Evolutionary conservation across 1,140 invertebrate genomes (phyloP).

Genomic region (Chrysopa pallens): DNA sequence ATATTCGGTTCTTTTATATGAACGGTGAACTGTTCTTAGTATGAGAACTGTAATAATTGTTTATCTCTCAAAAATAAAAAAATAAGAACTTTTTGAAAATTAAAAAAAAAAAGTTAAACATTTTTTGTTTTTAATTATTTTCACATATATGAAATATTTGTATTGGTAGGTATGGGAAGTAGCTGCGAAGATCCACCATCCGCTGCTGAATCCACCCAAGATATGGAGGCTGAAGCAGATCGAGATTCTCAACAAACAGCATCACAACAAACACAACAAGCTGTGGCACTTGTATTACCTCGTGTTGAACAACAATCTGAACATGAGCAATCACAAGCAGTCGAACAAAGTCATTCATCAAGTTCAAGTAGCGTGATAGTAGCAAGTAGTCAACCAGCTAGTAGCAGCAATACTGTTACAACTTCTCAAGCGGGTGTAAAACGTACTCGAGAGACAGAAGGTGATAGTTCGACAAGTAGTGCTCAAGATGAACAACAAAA

Average conservation of each 20-base stretch:
- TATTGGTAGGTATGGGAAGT: slow-evolving; percentile 5
- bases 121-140: not conserved
- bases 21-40: no score
- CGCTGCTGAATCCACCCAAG: slow-evolving; percentile 4
- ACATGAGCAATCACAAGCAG: slow-evolving; percentile 9
- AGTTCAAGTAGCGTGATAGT: slow-evolving; percentile 18
- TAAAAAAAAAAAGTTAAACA: not conserved
- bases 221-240: slow-evolving; percentile 6
- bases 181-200: slow-evolving; percentile 9
- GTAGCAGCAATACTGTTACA: slow-evolving; percentile 36
- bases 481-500: slow-evolving; percentile 25
- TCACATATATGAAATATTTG: not conserved
- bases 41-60: no score
- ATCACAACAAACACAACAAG: slow-evolving; percentile 28
- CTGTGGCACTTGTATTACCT: slow-evolving; percentile 53
- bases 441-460: slow-evolving; percentile 32
- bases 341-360: slow-evolving; percentile 16
- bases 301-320: slow-evolving; percentile 34
- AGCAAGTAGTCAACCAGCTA: slow-evolving; percentile 30
- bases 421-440: slow-evolving; percentile 39
- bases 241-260: slow-evolving; percentile 17
- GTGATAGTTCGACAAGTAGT: slow-evolving; percentile 29
- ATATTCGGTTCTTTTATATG: no score
- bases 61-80: no score
- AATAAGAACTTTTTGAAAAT: not conserved